Conservation (phyloP, 1,140 invertebrate genomes). For the Ips nitidus region DNA sequence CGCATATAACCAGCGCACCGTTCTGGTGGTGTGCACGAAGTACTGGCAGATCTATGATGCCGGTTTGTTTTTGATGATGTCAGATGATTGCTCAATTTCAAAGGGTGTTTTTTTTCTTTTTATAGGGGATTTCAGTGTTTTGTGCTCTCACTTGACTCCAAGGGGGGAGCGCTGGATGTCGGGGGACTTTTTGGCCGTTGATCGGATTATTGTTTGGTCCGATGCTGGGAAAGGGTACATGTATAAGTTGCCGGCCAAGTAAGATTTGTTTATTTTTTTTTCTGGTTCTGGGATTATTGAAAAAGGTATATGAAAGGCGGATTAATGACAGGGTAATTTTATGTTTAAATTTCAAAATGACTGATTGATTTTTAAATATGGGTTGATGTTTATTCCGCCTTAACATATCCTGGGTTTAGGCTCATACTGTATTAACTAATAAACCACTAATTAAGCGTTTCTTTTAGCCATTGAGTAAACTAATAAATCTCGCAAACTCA, state of each 20-base stretch:
- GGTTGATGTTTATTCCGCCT: too few species aligned
- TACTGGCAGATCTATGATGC: conserved; percentile 94
- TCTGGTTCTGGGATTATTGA: not conserved
- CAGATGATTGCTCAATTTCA: not conserved
- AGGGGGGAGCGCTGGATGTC: conserved; percentile 90
- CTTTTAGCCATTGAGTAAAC: too few species aligned
- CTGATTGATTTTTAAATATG: too few species aligned
- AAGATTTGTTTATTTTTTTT: conserved; percentile 52
- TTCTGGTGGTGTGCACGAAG: conserved; percentile 93
- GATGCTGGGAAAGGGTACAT: conserved; percentile 93
- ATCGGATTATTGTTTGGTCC: conserved; percentile 90
- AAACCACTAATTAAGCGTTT: not conserved
- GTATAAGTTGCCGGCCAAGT: conserved; percentile 94
- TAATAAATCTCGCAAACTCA: not conserved
- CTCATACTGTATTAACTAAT: not conserved
- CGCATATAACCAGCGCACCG: conserved; percentile 92
- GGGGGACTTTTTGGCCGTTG: conserved; percentile 89
- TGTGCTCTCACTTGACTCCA: conserved; percentile 84
- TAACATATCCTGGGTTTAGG: not conserved
- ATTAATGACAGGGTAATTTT: not conserved
- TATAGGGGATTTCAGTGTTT: conserved; percentile 90
- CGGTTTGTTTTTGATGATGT: conserved; percentile 50
- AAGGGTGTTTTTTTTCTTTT: conserved; percentile 30
- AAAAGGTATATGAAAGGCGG: not conserved
- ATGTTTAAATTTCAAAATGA: too few species aligned